Evolutionary conservation across 2,797 vertebrate species (phyloP), one percentile per base, ranked within the genome.

Genomic region (Myoxocephalus aenaeus): DNA sequence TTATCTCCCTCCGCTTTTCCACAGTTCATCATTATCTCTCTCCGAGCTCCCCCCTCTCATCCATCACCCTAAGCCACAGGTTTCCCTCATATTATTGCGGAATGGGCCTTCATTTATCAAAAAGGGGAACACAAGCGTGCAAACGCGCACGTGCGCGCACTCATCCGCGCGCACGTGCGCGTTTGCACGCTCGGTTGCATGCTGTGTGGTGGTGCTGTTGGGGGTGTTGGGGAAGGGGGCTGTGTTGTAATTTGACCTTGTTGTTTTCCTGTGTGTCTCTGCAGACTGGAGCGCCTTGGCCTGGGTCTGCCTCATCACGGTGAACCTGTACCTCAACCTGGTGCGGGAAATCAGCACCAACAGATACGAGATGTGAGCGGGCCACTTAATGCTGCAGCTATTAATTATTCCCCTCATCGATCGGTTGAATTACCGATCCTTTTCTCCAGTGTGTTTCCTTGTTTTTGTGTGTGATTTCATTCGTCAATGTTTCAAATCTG

Each of bases 291-390:
- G 95, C 75, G 91, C 95, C 76, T 86, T 96, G 88, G 94, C 92
- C 70, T 96, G 95, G 95, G 95, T 95, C 83, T 95, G 95, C 87
- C 94, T 94, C 81, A 95, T 96, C 87, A 96, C 95, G 15, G 69
- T 95, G 56, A 96, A 96, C 84, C 91, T 95, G 25, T 95, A 95
- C 87, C 86, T 95, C 62, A 95, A 95, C 91, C 92, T 96, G 86
- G 94, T 96, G 79, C 86, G 87, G 75, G 94, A 95, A 90, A 93
- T 88, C 65, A 93, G 93, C 89, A 95, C 95, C 75, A 93, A 89
- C 57, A 81, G 65, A 85, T 94, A 85, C 73, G 87, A 94, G 68
- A 87, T 85, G 94, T 95, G 80, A 95, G 95, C 94, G 80, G 18
- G 12, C 3, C n/a, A 17, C 46, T 5, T 48, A 9, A 7, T 13